phyloP scores from a whole-genome alignment of 2,797 vertebrate species.

The Danio albolineatus region DNA sequence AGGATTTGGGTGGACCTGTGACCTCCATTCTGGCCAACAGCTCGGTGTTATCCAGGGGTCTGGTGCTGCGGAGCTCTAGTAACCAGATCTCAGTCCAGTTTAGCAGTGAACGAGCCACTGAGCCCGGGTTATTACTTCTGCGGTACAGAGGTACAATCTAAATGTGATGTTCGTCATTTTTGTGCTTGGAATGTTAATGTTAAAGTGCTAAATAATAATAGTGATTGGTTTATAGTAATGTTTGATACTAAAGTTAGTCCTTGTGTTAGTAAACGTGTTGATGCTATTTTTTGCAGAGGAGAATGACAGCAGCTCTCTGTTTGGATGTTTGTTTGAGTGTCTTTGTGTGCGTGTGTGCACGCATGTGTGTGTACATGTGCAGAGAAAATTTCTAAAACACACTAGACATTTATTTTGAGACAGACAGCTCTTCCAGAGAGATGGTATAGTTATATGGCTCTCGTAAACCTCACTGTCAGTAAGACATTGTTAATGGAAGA shows the following conservation, averaged over 20 bases:
- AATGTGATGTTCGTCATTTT: not conserved
- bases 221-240: not conserved
- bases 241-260: slow-evolving; percentile 27
- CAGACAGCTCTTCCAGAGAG: slow-evolving; percentile 45
- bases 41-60: slow-evolving; percentile 87
- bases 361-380: slow-evolving; percentile 50
- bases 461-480: not conserved
- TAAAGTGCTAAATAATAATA: not conserved
- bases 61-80: slow-evolving; percentile 92
- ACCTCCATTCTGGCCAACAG: slow-evolving; percentile 91
- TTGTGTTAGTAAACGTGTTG: not conserved
- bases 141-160: slow-evolving; percentile 88
- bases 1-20: slow-evolving; percentile 86
- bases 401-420: slow-evolving; percentile 44
- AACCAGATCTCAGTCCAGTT: slow-evolving; percentile 92
- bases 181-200: not conserved
- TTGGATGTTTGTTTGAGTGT: not conserved
- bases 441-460: not conserved
- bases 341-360: not conserved
- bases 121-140: slow-evolving; percentile 84
- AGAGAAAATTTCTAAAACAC: slow-evolving; percentile 53
- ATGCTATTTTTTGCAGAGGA: slow-evolving; percentile 30
- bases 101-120: slow-evolving; percentile 79
- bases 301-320: slow-evolving; percentile 44
- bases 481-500: not conserved